A percentile compares a stretch with the other conserved stretches of the same genome.
Conservation (phyloP, 2,888 invertebrate genomes). For the Acanthococcus lagerstroemiae region DNA sequence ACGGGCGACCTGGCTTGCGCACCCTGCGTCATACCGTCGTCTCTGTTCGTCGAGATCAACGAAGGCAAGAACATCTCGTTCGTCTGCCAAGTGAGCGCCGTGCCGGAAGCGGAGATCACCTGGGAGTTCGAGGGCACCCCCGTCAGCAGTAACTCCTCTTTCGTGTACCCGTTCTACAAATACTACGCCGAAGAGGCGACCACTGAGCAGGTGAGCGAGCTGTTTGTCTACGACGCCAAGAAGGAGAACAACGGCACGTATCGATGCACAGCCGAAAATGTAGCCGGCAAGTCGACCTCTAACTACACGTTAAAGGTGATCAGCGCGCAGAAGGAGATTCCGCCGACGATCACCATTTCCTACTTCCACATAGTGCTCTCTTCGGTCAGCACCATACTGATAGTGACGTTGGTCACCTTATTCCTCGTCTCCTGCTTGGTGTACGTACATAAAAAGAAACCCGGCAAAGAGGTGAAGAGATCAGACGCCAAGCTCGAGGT, state of each 20-base stretch:
- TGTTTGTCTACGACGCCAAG: constrained; percentile 65
- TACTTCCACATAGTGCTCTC: constrained; percentile 16
- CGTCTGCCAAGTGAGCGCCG: constrained; percentile 66
- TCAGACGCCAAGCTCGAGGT: neutral
- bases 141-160: constrained; percentile 60
- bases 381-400: constrained; percentile 16
- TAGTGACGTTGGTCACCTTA: constrained; percentile 5
- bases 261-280: constrained; percentile 74
- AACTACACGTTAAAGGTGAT: constrained; percentile 72
- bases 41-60: constrained; percentile 61
- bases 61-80: constrained; percentile 74
- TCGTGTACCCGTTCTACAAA: constrained; percentile 52
- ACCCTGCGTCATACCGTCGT: constrained; percentile 62
- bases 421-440: neutral
- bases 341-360: constrained; percentile 12
- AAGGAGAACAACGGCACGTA: constrained; percentile 76
- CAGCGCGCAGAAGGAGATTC: constrained; percentile 6
- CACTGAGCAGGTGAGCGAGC: constrained; percentile 64
- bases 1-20: constrained; percentile 67
- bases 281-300: constrained; percentile 67
- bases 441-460: neutral
- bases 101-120: constrained; percentile 68
- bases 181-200: constrained; percentile 49
- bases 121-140: constrained; percentile 73
- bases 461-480: neutral